phyloP scores from a whole-genome alignment of 1,140 invertebrate species.

The Prorops nasuta region DNA sequence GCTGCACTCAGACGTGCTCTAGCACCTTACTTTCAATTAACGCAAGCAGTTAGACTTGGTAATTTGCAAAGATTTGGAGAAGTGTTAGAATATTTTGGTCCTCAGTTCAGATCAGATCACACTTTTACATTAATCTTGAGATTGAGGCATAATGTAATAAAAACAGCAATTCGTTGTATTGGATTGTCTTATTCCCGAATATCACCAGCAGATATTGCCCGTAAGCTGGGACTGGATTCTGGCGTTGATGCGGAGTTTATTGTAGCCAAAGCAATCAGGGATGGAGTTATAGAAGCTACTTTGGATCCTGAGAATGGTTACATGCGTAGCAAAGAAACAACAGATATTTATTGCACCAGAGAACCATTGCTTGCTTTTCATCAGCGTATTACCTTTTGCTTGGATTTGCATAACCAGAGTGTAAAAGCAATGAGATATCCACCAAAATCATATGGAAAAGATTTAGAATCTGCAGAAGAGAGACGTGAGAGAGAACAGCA shows the following conservation, averaged over 20 bases:
- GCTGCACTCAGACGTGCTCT: constrained; percentile 82
- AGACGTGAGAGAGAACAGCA: constrained; percentile 94
- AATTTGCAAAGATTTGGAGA: constrained; percentile 93
- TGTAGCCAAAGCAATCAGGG: constrained; percentile 98
- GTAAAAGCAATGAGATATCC: constrained; percentile 99
- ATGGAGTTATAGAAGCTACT: constrained; percentile 97
- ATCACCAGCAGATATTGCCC: constrained; percentile 90
- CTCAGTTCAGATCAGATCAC: constrained; percentile 84
- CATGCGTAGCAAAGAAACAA: constrained; percentile 96
- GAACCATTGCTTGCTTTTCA: constrained; percentile 97
- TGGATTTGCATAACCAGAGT: constrained; percentile 97
- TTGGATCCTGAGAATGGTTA: constrained; percentile 94
- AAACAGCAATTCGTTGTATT: constrained; percentile 96
- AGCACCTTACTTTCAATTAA: constrained; percentile 94
- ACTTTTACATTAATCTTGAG: constrained; percentile 94
- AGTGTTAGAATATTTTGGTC: constrained; percentile 86
- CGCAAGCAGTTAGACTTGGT: constrained; percentile 94
- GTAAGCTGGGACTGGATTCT: constrained; percentile 89
- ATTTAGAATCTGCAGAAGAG: constrained; percentile 96
- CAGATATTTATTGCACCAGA: constrained; percentile 95
- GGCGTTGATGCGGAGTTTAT: constrained; percentile 99
- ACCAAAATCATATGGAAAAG: constrained; percentile 97
- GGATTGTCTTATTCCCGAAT: constrained; percentile 96
- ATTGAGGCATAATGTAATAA: constrained; percentile 97
- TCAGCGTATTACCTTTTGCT: constrained; percentile 95